These are phyloP conservation scores for Pseudochromis fuscus DNA, from an alignment of 2,797 vertebrate genomes.

Conservation along the genomic window DNA sequence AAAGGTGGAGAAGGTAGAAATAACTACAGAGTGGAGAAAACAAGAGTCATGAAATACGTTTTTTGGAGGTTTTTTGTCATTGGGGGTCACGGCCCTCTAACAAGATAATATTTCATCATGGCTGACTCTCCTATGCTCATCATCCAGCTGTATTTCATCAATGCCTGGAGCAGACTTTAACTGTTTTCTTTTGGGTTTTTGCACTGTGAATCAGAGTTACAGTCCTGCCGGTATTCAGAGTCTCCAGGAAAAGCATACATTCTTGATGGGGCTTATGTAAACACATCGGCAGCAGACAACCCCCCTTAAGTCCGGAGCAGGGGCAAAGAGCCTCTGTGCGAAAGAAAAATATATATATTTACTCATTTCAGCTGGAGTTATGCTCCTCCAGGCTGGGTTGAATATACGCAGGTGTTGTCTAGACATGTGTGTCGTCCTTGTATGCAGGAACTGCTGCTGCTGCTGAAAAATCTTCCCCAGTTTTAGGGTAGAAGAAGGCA, in stretches of 20 bases:
- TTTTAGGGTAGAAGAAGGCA: background rate
- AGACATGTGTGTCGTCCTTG: background rate
- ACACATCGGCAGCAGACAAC: constrained; percentile 29
- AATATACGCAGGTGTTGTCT: background rate
- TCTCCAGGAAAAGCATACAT: constrained; percentile 55
- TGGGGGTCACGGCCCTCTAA: constrained; percentile 32
- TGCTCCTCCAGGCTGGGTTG: background rate
- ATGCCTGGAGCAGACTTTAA: constrained; percentile 21
- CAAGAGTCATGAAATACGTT: constrained; percentile 15
- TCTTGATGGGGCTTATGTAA: constrained; percentile 51
- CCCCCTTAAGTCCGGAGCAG: constrained; percentile 9
- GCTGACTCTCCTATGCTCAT: constrained; percentile 47
- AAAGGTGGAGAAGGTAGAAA: background rate
- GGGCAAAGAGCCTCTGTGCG: constrained; percentile 13
- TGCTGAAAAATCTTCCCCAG: background rate
- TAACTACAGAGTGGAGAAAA: constrained; percentile 8
- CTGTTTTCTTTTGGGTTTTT: constrained; percentile 42
- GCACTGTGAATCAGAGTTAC: constrained; percentile 38
- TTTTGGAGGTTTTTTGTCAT: constrained; percentile 16
- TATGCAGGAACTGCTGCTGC: background rate
- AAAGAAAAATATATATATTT: constrained; percentile 13
- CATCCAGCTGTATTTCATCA: constrained; percentile 44
- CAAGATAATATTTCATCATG: constrained; percentile 48
- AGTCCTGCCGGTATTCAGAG: constrained; percentile 24
- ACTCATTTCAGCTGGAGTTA: background rate